Percentiles rank a stretch among this genome's conserved stretches.
phyloP scores from a whole-genome alignment of 2,113 vertebrate genomes.

The Bathybates hornii region DNA sequence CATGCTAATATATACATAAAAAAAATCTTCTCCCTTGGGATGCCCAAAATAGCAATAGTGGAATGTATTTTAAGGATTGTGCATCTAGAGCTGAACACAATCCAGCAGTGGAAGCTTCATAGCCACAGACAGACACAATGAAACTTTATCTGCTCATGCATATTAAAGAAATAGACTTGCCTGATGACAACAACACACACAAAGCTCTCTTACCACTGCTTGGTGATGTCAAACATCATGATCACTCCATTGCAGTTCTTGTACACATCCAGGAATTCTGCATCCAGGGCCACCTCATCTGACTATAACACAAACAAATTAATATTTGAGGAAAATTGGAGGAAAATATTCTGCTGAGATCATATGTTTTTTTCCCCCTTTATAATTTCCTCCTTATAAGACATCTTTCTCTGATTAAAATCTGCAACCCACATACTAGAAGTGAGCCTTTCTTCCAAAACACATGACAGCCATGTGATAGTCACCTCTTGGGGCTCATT shows the following conservation, averaged over 20 bases:
- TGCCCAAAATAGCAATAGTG: not conserved
- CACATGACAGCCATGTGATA: constrained; percentile 35
- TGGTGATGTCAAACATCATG: constrained; percentile 99
- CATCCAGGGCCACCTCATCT: constrained; percentile 94
- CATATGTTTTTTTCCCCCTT: not conserved
- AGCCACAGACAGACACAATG: not conserved
- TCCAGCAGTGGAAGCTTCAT: not conserved
- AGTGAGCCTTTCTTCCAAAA: not conserved
- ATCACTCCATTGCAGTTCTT: constrained; percentile 96
- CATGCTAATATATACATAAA: not conserved
- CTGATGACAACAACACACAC: not conserved
- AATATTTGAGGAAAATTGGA: not conserved
- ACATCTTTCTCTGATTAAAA: not conserved
- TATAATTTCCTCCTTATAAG: not conserved
- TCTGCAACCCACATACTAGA: constrained; percentile 1
- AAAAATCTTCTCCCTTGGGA: not conserved
- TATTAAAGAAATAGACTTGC: constrained; percentile 11
- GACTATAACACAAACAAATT: constrained; percentile 63
- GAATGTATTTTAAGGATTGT: not conserved
- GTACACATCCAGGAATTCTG: constrained; percentile 97
- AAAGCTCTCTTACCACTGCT: constrained; percentile 85
- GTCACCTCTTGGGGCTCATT: constrained; percentile 97
- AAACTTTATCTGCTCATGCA: constrained; percentile 34
- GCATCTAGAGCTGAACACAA: not conserved
- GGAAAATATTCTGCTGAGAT: not conserved